Conservation (phyloP, 2,888 invertebrate species). For the Hypolimnas misippus region DNA sequence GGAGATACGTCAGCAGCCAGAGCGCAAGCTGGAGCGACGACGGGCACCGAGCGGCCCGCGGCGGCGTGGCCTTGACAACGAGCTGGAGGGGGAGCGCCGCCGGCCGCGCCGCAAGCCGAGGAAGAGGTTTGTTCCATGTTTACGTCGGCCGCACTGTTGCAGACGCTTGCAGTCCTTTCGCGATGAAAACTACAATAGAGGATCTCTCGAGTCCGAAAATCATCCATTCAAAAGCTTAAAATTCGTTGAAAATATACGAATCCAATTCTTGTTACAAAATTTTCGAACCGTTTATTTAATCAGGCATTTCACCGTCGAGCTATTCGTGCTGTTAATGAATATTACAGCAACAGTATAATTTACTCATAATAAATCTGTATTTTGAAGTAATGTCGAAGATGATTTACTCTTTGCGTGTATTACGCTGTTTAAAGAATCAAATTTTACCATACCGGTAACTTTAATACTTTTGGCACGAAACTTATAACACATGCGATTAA, state of each 20-base stretch:
- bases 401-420: not conserved
- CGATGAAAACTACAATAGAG: not conserved
- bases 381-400: not conserved
- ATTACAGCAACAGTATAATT: too few species aligned
- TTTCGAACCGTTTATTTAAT: not conserved
- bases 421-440: not conserved
- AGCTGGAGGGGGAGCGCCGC: slow-evolving; percentile 70
- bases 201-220: not conserved
- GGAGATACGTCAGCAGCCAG: slow-evolving; percentile 55
- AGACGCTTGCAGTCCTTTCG: not conserved
- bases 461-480: slow-evolving; percentile 13
- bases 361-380: too few species aligned
- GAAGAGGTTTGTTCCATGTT: slow-evolving; percentile 58
- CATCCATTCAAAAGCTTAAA: not conserved
- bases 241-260: not conserved
- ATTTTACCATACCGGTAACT: not conserved
- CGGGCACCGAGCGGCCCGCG: slow-evolving; percentile 62
- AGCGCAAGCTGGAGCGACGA: slow-evolving; percentile 69
- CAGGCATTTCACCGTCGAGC: not conserved
- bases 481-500: slow-evolving; percentile 14
- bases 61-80: slow-evolving; percentile 69
- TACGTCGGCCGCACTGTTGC: not conserved
- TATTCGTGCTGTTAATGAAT: too few species aligned
- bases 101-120: slow-evolving; percentile 65
- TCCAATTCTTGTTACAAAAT: not conserved